Conservation (phyloP, 1,140 invertebrate species). For the Notospermus geniculatus region DNA sequence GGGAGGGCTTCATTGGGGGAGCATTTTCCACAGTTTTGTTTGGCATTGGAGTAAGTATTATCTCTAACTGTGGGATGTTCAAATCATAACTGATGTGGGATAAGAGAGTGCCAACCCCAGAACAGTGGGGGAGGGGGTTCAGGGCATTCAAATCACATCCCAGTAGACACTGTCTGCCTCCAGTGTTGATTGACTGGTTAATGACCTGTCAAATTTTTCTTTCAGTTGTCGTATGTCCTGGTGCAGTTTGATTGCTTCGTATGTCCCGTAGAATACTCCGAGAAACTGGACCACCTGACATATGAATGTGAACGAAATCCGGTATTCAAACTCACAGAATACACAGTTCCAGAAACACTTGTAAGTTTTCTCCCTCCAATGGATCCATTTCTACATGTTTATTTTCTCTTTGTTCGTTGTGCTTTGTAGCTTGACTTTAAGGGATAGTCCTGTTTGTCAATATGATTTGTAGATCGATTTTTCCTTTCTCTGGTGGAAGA, state of each 20-base stretch:
- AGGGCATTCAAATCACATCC: neutral
- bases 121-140: neutral
- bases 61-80: too few species aligned
- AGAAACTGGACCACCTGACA: slow-evolving; percentile 71
- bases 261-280: slow-evolving; percentile 89
- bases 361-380: slow-evolving; percentile 39
- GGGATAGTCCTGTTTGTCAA: too few species aligned
- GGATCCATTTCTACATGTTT: too few species aligned
- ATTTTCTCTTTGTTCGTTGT: too few species aligned
- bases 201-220: slow-evolving; percentile 20
- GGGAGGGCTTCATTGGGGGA: slow-evolving; percentile 97
- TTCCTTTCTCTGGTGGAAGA: too few species aligned
- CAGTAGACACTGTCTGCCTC: neutral
- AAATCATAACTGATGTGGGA: neutral
- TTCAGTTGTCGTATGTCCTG: slow-evolving; percentile 82
- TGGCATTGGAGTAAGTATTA: slow-evolving; percentile 71
- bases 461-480: too few species aligned
- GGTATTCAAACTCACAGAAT: slow-evolving; percentile 84
- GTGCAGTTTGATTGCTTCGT: slow-evolving; percentile 92
- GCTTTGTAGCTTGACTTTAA: too few species aligned
- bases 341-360: slow-evolving; percentile 66
- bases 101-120: neutral
- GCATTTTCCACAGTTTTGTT: slow-evolving; percentile 90
- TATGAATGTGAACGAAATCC: slow-evolving; percentile 87
- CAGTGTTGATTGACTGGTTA: too few species aligned